Base-by-base conservation (phyloP, 2,888 invertebrate genomes). In the Oscheius sp. region DNA sequence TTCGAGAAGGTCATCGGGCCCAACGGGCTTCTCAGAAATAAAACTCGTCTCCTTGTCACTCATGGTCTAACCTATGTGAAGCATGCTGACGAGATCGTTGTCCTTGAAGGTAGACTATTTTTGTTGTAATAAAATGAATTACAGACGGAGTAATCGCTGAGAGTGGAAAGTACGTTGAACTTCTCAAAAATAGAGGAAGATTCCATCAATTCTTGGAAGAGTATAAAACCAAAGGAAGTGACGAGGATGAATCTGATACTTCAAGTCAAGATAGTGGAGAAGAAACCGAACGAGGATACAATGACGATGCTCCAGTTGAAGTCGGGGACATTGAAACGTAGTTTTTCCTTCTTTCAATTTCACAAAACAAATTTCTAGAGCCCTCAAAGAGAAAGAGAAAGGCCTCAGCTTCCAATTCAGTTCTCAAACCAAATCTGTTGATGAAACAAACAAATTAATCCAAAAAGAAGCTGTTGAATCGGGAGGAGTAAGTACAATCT, bases 11-110 rank as follows among this genome's bases (percentile, higher is more conserved):
- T 94, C 23, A 91, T 97, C 74, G 94, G 95, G 5, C 92, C 93
- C 0, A 90, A 89, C 8, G 90, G 90, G n/a, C 50, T 89, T 1
- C 84, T 90, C 3, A 81, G 84, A 64, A 80, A 87, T 42, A 90
- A 91, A 89, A 96, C 96, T 0, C 90, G 96, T 72, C 89, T 98
- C 52, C 90, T 97, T 83, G 96, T 97, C 25, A 98, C 97, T 0
- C 96, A 98, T 88, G 93, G 94, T 77, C 92, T 97, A 65, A 93
- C 94, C 10, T 96, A 93, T 88, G 90, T 97, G 79, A 93, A 95
- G 0, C 91, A 93, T 84, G 93, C 93, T 1, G 94, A 97, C 88
- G 90, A 92, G 83, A 94, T 98, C 78, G 88, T 95, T 74, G 96
- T 97, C 2, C 88, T 98, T 83, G 92, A 92, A 83, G 79, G 81